Conservation (phyloP, 2,797 vertebrate genomes). For the Myoxocephalus aenaeus region DNA sequence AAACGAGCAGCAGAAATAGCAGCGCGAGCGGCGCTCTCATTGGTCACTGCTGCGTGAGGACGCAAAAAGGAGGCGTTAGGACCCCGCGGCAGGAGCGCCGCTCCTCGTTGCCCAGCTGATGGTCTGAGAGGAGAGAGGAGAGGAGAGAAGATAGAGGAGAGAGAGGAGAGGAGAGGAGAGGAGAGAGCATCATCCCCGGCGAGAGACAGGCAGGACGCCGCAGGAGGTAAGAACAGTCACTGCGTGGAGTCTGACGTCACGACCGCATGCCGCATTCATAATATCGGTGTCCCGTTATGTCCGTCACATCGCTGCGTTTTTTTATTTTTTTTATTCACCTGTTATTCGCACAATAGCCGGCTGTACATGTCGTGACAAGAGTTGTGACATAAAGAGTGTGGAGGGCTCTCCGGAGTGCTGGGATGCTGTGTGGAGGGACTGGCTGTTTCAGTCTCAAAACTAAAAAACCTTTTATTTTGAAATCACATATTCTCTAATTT, state of each 20-base stretch:
- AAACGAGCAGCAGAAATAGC: not conserved
- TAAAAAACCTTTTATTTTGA: not conserved
- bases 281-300: not conserved
- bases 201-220: not conserved
- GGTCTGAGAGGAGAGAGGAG: slow-evolving; percentile 60
- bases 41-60: not conserved
- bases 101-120: not conserved
- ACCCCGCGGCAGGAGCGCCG: slow-evolving; percentile 33
- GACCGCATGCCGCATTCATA: not conserved
- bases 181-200: not conserved
- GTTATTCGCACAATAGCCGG: not conserved
- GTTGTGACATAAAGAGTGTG: not conserved
- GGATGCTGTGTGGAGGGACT: not conserved
- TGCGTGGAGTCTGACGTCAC: not conserved
- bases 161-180: slow-evolving; percentile 45
- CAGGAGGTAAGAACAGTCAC: not conserved
- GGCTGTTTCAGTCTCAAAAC: not conserved
- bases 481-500: not conserved
- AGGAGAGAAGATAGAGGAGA: slow-evolving; percentile 45
- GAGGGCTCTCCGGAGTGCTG: not conserved
- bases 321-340: not conserved
- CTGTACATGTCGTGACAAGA: not conserved
- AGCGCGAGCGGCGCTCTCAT: not conserved
- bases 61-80: slow-evolving; percentile 16
- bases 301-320: not conserved